phyloP scores from a whole-genome alignment of 2,797 vertebrate genomes.

The Champsocephalus gunnari region DNA sequence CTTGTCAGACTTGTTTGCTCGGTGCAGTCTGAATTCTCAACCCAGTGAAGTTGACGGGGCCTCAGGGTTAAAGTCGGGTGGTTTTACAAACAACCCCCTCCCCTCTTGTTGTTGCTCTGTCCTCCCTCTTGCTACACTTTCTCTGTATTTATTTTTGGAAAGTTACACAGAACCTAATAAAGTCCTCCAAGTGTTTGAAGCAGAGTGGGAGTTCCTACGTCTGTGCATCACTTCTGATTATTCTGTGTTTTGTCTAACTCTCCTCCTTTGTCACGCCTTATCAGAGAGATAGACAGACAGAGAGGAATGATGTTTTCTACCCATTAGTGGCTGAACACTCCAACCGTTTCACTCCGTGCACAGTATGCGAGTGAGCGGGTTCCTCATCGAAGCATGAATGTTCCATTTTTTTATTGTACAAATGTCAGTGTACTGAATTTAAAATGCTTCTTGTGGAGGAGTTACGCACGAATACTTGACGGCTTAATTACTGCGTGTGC shows the following conservation, averaged over 20 bases:
- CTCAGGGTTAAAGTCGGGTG: conserved; percentile 39
- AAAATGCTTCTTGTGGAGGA: not conserved
- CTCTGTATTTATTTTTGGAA: conserved; percentile 11
- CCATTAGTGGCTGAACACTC: not conserved
- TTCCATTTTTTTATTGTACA: too few relatives aligned
- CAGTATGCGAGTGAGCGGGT: not conserved
- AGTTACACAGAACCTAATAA: conserved; percentile 21
- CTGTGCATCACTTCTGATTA: conserved; percentile 4
- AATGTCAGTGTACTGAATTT: not conserved
- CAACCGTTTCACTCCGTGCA: not conserved
- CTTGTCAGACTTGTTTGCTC: conserved; percentile 77
- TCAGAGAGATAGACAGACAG: conserved; percentile 8
- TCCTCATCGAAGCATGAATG: not conserved
- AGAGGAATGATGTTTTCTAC: conserved; percentile 3
- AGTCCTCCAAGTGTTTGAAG: conserved; percentile 21
- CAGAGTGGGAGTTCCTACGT: not conserved
- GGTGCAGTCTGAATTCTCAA: conserved; percentile 59
- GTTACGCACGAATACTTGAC: not conserved
- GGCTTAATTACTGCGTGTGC: conserved; percentile 3
- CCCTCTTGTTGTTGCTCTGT: conserved; percentile 1
- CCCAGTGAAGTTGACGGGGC: conserved; percentile 28
- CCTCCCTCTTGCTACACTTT: not conserved
- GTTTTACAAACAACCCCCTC: conserved; percentile 19
- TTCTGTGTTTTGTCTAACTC: conserved; percentile 28
- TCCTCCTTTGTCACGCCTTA: conserved; percentile 21